phyloP scores from a whole-genome alignment of 2,113 vertebrate species.

The Podiceps cristatus region DNA sequence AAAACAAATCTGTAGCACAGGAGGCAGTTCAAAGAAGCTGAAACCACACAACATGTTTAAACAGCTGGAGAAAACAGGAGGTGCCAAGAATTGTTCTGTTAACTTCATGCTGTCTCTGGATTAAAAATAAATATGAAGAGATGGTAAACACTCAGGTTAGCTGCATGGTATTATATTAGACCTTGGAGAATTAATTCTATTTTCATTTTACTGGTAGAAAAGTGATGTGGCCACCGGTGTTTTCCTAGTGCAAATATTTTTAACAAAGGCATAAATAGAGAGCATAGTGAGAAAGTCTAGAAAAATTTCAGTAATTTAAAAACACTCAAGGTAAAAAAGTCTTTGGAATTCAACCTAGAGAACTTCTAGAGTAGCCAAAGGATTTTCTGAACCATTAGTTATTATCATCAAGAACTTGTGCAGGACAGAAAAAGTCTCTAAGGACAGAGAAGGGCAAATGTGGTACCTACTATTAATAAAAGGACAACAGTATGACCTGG shows the following conservation, averaged over 20 bases:
- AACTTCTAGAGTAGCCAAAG: not conserved
- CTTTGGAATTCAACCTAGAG: not conserved
- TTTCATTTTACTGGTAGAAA: not conserved
- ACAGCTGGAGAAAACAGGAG: constrained; percentile 68
- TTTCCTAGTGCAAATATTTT: not conserved
- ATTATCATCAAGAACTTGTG: not conserved
- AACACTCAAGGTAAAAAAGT: not conserved
- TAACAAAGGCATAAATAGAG: not conserved
- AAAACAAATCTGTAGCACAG: constrained; percentile 58
- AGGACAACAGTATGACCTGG: not conserved
- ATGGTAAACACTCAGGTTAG: not conserved
- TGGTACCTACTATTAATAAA: not conserved
- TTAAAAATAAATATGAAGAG: constrained; percentile 58
- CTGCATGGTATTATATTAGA: not conserved
- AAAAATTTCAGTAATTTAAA: not conserved
- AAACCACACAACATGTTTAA: constrained; percentile 61
- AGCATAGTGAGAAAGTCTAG: not conserved
- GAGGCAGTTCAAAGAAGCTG: constrained; percentile 51
- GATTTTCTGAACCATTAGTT: not conserved
- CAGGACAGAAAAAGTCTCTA: not conserved
- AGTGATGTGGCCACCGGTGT: not conserved
- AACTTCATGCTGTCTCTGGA: constrained; percentile 34
- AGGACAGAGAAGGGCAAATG: not conserved
- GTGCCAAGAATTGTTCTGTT: constrained; percentile 30
- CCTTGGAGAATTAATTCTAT: not conserved